phyloP scores from a whole-genome alignment of 1,140 invertebrate genomes.

The Stegodyphus dumicola region DNA sequence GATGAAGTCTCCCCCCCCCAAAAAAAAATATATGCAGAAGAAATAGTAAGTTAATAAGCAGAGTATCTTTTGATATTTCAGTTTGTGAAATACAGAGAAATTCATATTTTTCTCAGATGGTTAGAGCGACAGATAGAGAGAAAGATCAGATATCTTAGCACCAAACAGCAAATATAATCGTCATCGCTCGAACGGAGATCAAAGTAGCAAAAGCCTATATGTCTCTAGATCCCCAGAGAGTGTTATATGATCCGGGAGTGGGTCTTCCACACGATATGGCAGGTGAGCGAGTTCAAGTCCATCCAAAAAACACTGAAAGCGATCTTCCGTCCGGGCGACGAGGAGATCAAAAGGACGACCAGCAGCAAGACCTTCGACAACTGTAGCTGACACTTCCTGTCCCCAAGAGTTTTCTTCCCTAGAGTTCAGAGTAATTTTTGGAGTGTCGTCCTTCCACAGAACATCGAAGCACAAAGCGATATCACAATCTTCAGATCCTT shows the following conservation, averaged over 20 bases:
- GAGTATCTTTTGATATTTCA: no score
- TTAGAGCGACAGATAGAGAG: no score
- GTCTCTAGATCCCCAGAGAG: conserved; percentile 29
- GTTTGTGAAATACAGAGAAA: no score
- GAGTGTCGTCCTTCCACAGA: conserved; percentile 23
- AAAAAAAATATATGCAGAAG: no score
- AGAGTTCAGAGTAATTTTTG: conserved; percentile 36
- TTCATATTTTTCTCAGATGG: no score
- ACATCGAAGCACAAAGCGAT: conserved; percentile 19
- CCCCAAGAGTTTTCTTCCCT: conserved; percentile 46
- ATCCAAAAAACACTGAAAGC: conserved; percentile 22
- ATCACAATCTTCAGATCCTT: conserved; percentile 31
- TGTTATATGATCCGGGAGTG: conserved; percentile 34
- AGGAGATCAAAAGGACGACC: conserved; percentile 20
- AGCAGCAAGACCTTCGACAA: not conserved
- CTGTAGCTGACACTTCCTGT: conserved; percentile 7
- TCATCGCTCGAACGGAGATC: conserved; percentile 4
- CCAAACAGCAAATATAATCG: not conserved
- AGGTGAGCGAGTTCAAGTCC: conserved; percentile 20
- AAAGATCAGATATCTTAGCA: not conserved
- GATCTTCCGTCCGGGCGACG: conserved; percentile 3
- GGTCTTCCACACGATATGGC: conserved; percentile 38
- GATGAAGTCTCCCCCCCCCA: no score
- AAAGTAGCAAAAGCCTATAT: conserved; percentile 41
- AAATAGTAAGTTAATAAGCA: no score